Conservation (phyloP, 2,797 vertebrate species). For the Chanos chanos region DNA sequence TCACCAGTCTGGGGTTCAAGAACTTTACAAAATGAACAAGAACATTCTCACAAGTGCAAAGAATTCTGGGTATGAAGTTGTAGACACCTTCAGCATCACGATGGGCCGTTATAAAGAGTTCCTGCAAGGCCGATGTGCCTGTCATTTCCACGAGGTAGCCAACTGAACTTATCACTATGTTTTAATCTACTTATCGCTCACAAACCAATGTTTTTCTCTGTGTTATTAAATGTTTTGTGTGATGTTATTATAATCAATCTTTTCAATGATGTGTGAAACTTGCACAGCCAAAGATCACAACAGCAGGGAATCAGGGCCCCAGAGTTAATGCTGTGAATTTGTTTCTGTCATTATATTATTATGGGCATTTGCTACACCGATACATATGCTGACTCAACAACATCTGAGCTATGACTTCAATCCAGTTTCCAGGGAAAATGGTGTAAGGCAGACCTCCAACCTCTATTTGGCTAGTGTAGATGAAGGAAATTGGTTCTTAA, state of each 20-base stretch:
- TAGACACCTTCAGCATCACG: conserved; percentile 90
- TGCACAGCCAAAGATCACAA: conserved; percentile 9
- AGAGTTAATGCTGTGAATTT: conserved; percentile 27
- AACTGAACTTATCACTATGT: conserved; percentile 13
- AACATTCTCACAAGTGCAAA: conserved; percentile 81
- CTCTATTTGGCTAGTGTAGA: not conserved
- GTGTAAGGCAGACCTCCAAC: not conserved
- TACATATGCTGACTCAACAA: conserved; percentile 1
- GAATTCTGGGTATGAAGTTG: conserved; percentile 81
- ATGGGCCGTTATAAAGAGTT: conserved; percentile 95
- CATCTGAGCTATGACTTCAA: not conserved
- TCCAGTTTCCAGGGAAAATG: conserved; percentile 8
- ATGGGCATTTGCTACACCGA: conserved; percentile 21
- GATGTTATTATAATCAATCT: conserved; percentile 2
- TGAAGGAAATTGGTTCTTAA: not conserved
- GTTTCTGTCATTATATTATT: conserved; percentile 30
- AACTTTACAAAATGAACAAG: conserved; percentile 78
- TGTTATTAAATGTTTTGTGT: not conserved
- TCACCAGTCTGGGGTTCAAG: conserved; percentile 78
- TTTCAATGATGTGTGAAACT: not conserved
- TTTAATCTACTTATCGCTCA: not conserved
- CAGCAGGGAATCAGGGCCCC: not conserved
- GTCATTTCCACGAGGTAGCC: conserved; percentile 98
- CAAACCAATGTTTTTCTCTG: too few species aligned
- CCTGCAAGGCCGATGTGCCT: conserved; percentile 88